Conservation (phyloP, 2,797 vertebrate genomes). For the Siniperca undulata region DNA sequence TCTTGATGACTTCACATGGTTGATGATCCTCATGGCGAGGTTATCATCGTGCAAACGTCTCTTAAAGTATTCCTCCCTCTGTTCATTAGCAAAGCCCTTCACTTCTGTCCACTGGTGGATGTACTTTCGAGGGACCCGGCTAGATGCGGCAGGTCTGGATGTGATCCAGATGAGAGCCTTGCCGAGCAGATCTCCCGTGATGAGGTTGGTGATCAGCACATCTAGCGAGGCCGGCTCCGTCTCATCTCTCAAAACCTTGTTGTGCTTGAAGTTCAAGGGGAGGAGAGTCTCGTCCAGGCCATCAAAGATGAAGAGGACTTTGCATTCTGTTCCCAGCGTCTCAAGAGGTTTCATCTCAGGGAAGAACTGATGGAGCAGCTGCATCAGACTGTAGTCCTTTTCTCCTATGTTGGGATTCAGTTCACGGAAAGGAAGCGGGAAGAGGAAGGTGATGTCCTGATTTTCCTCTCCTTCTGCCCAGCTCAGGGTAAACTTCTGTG, state of each 20-base stretch:
- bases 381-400: constrained; percentile 45
- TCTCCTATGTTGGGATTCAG: constrained; percentile 47
- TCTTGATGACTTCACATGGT: constrained; percentile 59
- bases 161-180: constrained; percentile 60
- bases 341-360: constrained; percentile 40
- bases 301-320: constrained; percentile 62
- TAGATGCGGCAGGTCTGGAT: constrained; percentile 57
- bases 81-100: constrained; percentile 55
- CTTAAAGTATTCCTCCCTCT: constrained; percentile 70
- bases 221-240: constrained; percentile 29
- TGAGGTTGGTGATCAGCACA: constrained; percentile 64
- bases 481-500: constrained; percentile 54
- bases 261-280: constrained; percentile 55
- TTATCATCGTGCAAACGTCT: constrained; percentile 36
- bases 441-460: constrained; percentile 55
- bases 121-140: constrained; percentile 36
- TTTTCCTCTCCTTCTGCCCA: constrained; percentile 67
- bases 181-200: constrained; percentile 56
- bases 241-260: constrained; percentile 53
- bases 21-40: constrained; percentile 41
- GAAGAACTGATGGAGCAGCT: constrained; percentile 60
- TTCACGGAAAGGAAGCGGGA: constrained; percentile 61
- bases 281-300: constrained; percentile 64
- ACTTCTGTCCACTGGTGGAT: constrained; percentile 63
- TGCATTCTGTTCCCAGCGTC: constrained; percentile 20